Conservation (phyloP, 2,113 vertebrate species). For the Actenoides hombroni region DNA sequence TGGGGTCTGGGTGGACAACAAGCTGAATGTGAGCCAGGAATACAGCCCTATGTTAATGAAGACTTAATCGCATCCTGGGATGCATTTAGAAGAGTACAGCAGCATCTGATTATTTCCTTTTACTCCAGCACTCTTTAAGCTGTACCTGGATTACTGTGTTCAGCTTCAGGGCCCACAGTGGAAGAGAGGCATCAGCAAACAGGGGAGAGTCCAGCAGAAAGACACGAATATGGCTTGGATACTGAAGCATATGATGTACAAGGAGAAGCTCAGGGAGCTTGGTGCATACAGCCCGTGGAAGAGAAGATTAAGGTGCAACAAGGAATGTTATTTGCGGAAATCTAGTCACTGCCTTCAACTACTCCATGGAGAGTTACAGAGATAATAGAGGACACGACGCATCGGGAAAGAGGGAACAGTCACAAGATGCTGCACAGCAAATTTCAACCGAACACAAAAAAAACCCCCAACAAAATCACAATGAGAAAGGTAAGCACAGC, state of each 20-base stretch:
- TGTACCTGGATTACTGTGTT: background rate
- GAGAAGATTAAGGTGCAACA: background rate
- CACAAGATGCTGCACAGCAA: background rate
- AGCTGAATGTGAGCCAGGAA: background rate
- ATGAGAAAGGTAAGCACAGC: background rate
- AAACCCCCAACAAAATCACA: background rate
- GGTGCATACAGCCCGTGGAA: background rate
- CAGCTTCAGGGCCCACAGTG: background rate
- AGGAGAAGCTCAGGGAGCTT: background rate
- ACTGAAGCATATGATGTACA: background rate
- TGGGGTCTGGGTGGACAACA: too few species aligned
- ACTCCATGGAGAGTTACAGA: background rate
- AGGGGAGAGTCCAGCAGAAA: background rate
- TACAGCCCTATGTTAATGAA: background rate
- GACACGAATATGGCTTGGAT: background rate
- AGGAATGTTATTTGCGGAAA: background rate
- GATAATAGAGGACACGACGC: background rate
- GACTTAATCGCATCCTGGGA: background rate
- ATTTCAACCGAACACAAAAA: background rate
- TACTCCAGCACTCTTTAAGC: background rate
- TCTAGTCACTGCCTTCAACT: background rate
- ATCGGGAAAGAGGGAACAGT: background rate
- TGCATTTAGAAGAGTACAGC: background rate
- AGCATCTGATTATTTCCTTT: background rate
- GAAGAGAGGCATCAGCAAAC: background rate